These are phyloP conservation scores for Coelopa frigida DNA, from an alignment of 1,140 invertebrate genomes.

Conservation along the genomic window DNA sequence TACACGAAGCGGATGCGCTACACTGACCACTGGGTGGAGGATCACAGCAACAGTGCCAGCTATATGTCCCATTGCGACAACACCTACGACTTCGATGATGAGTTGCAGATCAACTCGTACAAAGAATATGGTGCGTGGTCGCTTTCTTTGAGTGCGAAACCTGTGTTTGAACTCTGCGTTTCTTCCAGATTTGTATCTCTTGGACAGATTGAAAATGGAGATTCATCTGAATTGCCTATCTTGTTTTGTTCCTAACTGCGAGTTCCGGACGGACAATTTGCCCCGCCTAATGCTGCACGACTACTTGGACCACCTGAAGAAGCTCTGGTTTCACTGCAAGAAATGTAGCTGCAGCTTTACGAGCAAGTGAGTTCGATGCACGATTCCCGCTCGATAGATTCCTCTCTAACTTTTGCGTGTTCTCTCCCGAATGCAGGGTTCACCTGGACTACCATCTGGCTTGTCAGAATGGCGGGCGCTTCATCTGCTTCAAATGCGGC, in stretches of 20 bases:
- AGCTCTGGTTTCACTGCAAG: slow-evolving; percentile 37
- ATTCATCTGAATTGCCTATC: slow-evolving; percentile 22
- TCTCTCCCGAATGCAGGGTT: slow-evolving; percentile 22
- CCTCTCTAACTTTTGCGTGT: not conserved
- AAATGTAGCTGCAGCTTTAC: slow-evolving; percentile 38
- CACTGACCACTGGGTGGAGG: slow-evolving; percentile 33
- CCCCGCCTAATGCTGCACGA: slow-evolving; percentile 33
- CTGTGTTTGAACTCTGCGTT: not conserved
- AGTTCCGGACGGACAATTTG: slow-evolving; percentile 23
- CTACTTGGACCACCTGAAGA: slow-evolving; percentile 34
- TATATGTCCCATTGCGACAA: slow-evolving; percentile 26
- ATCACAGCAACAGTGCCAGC: slow-evolving; percentile 30
- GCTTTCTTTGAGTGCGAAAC: too few species aligned
- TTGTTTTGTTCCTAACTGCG: slow-evolving; percentile 25
- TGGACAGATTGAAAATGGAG: slow-evolving; percentile 29
- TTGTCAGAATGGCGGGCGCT: slow-evolving; percentile 30
- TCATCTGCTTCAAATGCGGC: slow-evolving; percentile 34
- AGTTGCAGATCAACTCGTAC: slow-evolving; percentile 24
- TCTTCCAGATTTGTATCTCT: slow-evolving; percentile 24
- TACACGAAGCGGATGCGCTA: slow-evolving; percentile 31
- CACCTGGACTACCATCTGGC: slow-evolving; percentile 39
- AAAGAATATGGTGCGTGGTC: slow-evolving; percentile 30
- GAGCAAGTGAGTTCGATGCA: slow-evolving; percentile 32
- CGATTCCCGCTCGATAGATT: too few species aligned
- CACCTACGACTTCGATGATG: slow-evolving; percentile 21